Evolutionary conservation across 2,113 vertebrate genomes (phyloP), one percentile per base, ranked within the genome.

Genomic region (Psettodes erumei): DNA sequence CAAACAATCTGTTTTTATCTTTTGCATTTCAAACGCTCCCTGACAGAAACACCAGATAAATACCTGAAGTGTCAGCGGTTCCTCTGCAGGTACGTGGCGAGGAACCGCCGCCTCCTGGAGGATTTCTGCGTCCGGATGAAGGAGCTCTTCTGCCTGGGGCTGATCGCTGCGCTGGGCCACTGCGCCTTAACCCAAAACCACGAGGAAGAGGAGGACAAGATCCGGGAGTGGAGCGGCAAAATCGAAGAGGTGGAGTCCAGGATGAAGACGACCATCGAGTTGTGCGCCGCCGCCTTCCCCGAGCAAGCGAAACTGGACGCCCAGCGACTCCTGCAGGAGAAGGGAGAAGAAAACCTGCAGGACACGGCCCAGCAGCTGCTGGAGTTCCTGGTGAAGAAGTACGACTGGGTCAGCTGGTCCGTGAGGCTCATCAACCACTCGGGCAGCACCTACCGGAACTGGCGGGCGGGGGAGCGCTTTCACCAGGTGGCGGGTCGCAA

Each of bases 361-460:
- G 90, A 87, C 0, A 53, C 69, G 0, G 61, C 81, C 7, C 77
- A 83, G 70, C 79, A 84, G 50, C 77, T 95, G 7, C 88, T 90
- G 0, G 87, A 90, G 12, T 91, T 93, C 42, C 45, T 95, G 77
- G 67, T 74, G n/a, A 91, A 85, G 11, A 95, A 95, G 77, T 95
- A 91, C 1, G 93, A 95, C 25, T 95, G 94, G 94, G 88, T 95
- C 2, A 86, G 75, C 67, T 95, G 94, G 94, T 95, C 94, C 0
- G 91, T 95, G 58, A 81, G 94, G 21, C 88, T 94, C 0, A 85
- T 94, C 62, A 92, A 92, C 66, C 91, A 93, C 3, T 87, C 92
- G 0, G 66, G 90, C 21, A 91, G 90, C 88, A 87, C 81, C 40
- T 92, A 89, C 71, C 76, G 81, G 2, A 94, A 93, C 87, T 92